Percentiles rank a stretch among this genome's conserved stretches.
Evolutionary conservation across 2,797 vertebrate species (phyloP).

Genomic region (Anolis apletophallus): DNA sequence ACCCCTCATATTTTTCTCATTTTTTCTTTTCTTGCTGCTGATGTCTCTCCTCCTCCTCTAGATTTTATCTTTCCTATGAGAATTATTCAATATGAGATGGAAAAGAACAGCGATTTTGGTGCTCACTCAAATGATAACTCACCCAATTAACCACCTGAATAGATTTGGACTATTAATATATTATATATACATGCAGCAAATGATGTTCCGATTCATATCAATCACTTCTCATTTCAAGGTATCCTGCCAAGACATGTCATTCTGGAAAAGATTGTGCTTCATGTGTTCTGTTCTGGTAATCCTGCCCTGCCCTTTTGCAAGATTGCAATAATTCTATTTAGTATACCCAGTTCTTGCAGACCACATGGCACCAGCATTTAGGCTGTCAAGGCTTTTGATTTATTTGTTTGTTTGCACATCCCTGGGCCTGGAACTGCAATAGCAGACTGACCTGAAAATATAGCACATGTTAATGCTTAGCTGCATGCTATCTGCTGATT

Average conservation of each 20-base stretch:
- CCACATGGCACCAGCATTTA: neutral
- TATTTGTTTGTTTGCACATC: neutral
- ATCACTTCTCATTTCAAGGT: slow-evolving; percentile 5
- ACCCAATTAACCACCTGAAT: slow-evolving; percentile 18
- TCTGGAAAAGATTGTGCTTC: neutral
- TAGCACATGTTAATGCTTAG: neutral
- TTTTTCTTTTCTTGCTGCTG: neutral
- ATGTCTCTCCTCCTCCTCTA: neutral
- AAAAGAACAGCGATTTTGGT: slow-evolving; percentile 4
- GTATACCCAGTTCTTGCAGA: neutral
- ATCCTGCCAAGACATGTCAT: slow-evolving; percentile 11
- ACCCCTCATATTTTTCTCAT: neutral
- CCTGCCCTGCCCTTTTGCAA: neutral
- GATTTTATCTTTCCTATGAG: neutral
- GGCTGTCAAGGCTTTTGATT: neutral
- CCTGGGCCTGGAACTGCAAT: neutral
- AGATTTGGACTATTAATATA: slow-evolving; percentile 23
- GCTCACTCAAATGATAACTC: slow-evolving; percentile 17
- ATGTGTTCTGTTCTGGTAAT: neutral
- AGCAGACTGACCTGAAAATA: neutral
- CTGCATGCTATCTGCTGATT: neutral
- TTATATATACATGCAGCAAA: slow-evolving; percentile 13
- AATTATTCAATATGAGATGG: slow-evolving; percentile 8
- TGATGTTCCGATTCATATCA: slow-evolving; percentile 7
- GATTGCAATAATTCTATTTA: neutral